Evolutionary conservation across 2,113 vertebrate species (phyloP).

Genomic region (Perca fluviatilis): DNA sequence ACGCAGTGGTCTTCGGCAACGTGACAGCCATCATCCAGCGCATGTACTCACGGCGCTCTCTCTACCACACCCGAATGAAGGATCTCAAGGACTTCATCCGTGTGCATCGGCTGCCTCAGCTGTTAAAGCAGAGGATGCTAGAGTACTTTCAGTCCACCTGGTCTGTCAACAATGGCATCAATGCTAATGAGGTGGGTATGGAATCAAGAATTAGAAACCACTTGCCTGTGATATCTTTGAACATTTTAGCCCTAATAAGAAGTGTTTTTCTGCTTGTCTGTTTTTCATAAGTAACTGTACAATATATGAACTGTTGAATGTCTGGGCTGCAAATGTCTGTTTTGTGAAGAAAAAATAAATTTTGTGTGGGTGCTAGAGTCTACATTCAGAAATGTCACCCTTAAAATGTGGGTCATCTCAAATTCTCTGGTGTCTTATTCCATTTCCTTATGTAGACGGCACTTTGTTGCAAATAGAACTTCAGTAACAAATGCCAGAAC

Average conservation of each 20-base stretch:
- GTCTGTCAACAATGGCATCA: slow-evolving; percentile 98
- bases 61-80: slow-evolving; percentile 97
- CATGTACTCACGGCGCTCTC: slow-evolving; percentile 96
- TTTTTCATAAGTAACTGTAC: not conserved
- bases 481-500: slow-evolving; percentile 26
- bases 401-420: slow-evolving; percentile 55
- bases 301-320: not conserved
- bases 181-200: slow-evolving; percentile 91
- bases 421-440: slow-evolving; percentile 56
- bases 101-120: slow-evolving; percentile 93
- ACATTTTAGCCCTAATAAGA: not conserved
- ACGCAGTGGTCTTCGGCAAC: slow-evolving; percentile 96
- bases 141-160: slow-evolving; percentile 99
- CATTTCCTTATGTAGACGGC: slow-evolving; percentile 59
- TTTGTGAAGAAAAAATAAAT: not conserved
- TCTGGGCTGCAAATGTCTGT: slow-evolving; percentile 13
- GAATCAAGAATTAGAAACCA: not conserved
- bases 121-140: slow-evolving; percentile 96
- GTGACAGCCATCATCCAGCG: slow-evolving; percentile 99
- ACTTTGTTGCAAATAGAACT: slow-evolving; percentile 52
- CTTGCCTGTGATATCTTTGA: not conserved
- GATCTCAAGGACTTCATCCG: slow-evolving; percentile 98
- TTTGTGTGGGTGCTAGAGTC: slow-evolving; percentile 10
- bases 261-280: not conserved
- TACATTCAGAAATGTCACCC: slow-evolving; percentile 37